phyloP scores from a whole-genome alignment of 2,888 invertebrate genomes.

The Drosophila antonietae region DNA sequence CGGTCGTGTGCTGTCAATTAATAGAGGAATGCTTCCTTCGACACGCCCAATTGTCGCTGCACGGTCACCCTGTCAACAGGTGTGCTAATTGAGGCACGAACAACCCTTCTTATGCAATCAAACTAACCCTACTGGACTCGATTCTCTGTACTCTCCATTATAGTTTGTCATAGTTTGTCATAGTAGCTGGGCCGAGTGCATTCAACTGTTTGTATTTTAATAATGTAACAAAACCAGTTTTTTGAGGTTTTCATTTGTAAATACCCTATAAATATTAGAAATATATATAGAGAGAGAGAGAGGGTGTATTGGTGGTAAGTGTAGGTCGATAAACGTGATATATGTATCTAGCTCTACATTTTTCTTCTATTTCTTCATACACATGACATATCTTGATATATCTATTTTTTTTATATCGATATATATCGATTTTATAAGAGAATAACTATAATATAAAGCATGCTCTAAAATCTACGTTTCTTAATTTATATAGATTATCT shows the following conservation, averaged over 20 bases:
- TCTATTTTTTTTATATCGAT: not conserved
- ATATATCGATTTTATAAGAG: not conserved
- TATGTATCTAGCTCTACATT: too few relatives aligned
- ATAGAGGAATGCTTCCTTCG: conserved; percentile 68
- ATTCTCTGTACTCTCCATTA: not conserved
- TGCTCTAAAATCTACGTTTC: too few relatives aligned
- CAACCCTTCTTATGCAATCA: conserved; percentile 41
- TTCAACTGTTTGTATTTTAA: conserved; percentile 79
- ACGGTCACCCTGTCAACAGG: conserved; percentile 65
- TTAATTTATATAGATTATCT: not conserved
- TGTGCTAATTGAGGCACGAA: conserved; percentile 39
- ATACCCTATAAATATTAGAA: not conserved
- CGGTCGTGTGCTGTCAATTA: conserved; percentile 78
- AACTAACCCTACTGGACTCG: conserved; percentile 8
- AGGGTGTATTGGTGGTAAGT: not conserved
- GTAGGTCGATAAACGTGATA: too few relatives aligned
- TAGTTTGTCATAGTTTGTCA: conserved; percentile 8
- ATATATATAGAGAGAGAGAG: not conserved
- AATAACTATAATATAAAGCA: too few relatives aligned
- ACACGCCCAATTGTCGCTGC: conserved; percentile 49
- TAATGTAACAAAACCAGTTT: conserved; percentile 41
- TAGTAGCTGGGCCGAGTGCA: conserved; percentile 41
- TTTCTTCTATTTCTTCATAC: too few relatives aligned
- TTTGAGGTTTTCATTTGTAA: conserved; percentile 5
- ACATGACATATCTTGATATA: not conserved